Base-by-base conservation (phyloP, 2,113 vertebrate genomes). In the Cisticola juncidis region DNA sequence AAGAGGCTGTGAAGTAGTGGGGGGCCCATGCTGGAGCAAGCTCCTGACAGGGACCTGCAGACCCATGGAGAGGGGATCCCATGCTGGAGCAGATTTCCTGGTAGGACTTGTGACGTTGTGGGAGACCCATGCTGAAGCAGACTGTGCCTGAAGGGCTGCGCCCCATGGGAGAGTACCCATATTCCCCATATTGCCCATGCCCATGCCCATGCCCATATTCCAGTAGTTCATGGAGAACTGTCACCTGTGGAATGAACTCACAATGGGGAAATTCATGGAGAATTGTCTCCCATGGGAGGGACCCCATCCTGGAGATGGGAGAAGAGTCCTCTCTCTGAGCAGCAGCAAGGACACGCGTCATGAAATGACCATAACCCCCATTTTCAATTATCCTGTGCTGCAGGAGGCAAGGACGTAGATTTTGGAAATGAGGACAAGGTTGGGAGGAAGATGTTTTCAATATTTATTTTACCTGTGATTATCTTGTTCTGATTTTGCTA, bases 1-100 rank as follows among this genome's bases (percentile, higher is more conserved):
- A 68, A 24, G 14, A 21, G 11, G 5, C 35, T 74, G 12, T 40
- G 29, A 58, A n/a, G 7, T 14, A 0, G 0, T 12, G 4, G 24
- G 5, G 48, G 24, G 2, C 12, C 17, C 2, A 3, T 31, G 44
- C 17, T 51, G 6, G 21, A 44, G 4, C 11, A 51, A 7, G 5
- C 1, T 68, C 45, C 26, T 68, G 53, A 21, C 36, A 50, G 21
- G 0, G 5, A 58, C 11, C 21, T 9, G 31, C 11, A 58, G 62
- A 68, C 9, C 22, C 14, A 44, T 10, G 36, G 14, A 33, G 45
- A 44, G 14, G 24, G 7, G 24, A 58, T 12, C 3, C 9, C 14
- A 22, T 14, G 5, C 9, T 60, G 45, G 33, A 51, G 3, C 3
- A 51, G 26, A 11, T 26, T 51, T 51, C 26, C 72, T 51, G 14